Conservation (phyloP, 2,888 invertebrate species). For the Phragmatobia fuliginosa region DNA sequence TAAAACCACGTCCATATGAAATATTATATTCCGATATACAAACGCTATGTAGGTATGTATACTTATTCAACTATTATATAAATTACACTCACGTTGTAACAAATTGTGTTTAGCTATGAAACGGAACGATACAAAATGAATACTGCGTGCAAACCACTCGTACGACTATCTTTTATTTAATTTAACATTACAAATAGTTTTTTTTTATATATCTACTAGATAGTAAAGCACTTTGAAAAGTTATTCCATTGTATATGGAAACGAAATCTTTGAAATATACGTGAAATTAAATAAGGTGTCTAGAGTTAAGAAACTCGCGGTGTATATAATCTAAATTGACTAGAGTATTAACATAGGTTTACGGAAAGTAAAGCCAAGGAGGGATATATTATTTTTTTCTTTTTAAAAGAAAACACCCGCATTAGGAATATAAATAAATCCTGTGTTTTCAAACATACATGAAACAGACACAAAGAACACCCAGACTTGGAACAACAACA, state of each 20-base stretch:
- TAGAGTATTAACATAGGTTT: constrained; percentile 59
- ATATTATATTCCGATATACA: constrained; percentile 76
- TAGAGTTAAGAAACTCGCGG: constrained; percentile 38
- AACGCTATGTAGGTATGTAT: constrained; percentile 79
- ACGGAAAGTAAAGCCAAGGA: background rate
- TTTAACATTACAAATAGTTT: constrained; percentile 83
- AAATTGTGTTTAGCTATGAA: constrained; percentile 73
- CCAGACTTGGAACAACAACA: too few species aligned
- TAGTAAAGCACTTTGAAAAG: constrained; percentile 87
- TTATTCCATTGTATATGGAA: constrained; percentile 75
- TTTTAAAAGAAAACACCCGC: too few species aligned
- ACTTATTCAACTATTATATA: constrained; percentile 75
- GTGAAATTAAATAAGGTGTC: constrained; percentile 23
- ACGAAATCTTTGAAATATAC: constrained; percentile 40
- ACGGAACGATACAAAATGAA: constrained; percentile 39
- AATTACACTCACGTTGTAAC: constrained; percentile 81
- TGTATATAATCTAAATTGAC: constrained; percentile 82
- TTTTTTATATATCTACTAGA: constrained; percentile 81
- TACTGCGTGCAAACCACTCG: constrained; percentile 77
- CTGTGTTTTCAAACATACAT: too few species aligned
- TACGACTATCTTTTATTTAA: constrained; percentile 78
- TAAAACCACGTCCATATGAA: constrained; percentile 77
- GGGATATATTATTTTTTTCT: too few species aligned
- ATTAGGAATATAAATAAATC: too few species aligned
- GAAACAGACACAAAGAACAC: too few species aligned